Conservation (phyloP, 92 coral and sea anemone genomes). For the Parazoanthus swiftii region DNA sequence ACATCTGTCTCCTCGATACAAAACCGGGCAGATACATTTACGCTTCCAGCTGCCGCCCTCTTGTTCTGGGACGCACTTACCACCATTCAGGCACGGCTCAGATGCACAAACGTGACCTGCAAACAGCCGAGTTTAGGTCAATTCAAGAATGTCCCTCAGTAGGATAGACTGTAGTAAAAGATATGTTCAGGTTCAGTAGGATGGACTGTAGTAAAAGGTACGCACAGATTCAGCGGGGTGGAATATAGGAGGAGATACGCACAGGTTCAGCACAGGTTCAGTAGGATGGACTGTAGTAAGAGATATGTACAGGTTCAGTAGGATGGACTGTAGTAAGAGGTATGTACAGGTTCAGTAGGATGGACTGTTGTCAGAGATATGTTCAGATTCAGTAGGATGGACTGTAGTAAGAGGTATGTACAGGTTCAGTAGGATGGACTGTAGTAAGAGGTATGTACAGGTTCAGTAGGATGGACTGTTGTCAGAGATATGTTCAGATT, state of each 20-base stretch:
- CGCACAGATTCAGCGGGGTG: no score
- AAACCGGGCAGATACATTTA: constrained; percentile 64
- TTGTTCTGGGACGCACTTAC: constrained; percentile 65
- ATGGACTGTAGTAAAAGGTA: no score
- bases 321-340: not conserved
- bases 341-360: constrained; percentile 75
- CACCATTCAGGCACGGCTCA: constrained; percentile 71
- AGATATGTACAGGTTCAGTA: not conserved
- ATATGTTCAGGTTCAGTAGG: no score
- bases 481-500: not conserved
- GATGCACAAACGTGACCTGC: constrained; percentile 77
- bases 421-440: no score
- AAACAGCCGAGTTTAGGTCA: not conserved
- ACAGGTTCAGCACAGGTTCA: not conserved
- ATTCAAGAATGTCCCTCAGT: not conserved
- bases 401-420: no score
- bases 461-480: no score
- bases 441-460: not conserved
- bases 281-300: constrained; percentile 31
- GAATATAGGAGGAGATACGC: not conserved
- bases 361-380: constrained; percentile 47
- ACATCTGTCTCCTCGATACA: constrained; percentile 72
- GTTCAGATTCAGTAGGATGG: no score
- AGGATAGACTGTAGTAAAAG: constrained; percentile 63
- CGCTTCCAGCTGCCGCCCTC: constrained; percentile 52